A percentile compares a stretch with the other conserved stretches of the same genome.
These are phyloP conservation scores for Etheostoma perlongum DNA, from an alignment of 2,797 vertebrate species.

Conservation along the genomic window DNA sequence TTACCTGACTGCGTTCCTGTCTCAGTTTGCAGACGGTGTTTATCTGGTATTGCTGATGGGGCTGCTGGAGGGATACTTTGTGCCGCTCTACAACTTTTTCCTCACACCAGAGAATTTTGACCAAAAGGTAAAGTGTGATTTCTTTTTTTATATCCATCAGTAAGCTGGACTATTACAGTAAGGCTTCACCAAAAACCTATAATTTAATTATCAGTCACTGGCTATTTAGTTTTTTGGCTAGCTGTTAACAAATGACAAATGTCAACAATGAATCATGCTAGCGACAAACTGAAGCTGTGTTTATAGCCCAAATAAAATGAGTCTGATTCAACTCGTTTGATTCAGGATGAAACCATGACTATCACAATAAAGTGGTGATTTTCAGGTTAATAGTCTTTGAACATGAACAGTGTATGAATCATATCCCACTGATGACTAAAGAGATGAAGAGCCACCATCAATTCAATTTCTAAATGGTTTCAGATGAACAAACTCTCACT, in stretches of 20 bases:
- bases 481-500: too few relatives aligned
- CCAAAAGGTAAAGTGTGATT: conserved; percentile 89
- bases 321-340: neutral
- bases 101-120: conserved; percentile 97
- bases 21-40: conserved; percentile 97
- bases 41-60: conserved; percentile 98
- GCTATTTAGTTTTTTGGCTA: neutral
- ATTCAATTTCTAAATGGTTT: too few relatives aligned
- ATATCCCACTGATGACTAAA: too few relatives aligned
- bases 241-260: neutral
- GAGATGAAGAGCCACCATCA: too few relatives aligned
- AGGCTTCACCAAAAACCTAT: too few relatives aligned
- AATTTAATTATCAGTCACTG: neutral
- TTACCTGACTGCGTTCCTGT: conserved; percentile 1
- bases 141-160: neutral
- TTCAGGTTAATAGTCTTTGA: too few relatives aligned
- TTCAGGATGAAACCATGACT: neutral
- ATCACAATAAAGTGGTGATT: neutral
- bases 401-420: too few relatives aligned
- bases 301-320: neutral
- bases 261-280: neutral
- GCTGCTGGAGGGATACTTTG: conserved; percentile 95
- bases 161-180: neutral
- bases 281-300: neutral
- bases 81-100: conserved; percentile 96